These are phyloP conservation scores for Oedothorax gibbosus DNA, from an alignment of 1,140 invertebrate species.

Conservation along the genomic window DNA sequence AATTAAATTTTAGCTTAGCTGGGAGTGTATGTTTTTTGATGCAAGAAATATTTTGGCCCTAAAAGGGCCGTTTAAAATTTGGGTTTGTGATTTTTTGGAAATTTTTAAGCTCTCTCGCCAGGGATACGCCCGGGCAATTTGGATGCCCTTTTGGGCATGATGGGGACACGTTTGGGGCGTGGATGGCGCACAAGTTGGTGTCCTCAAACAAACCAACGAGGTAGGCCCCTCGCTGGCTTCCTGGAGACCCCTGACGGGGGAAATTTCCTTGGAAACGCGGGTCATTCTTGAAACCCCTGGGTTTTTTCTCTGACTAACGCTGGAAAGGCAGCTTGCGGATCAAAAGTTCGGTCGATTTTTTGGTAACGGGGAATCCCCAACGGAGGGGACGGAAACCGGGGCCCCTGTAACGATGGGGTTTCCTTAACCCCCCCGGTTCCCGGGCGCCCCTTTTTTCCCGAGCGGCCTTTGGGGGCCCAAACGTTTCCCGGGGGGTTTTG, in stretches of 20 bases:
- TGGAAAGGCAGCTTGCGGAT: conserved; percentile 88
- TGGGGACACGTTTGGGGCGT: conserved; percentile 93
- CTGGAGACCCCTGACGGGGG: conserved; percentile 69
- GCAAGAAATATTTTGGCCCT: neutral
- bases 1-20: too few species aligned
- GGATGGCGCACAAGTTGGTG: conserved; percentile 92
- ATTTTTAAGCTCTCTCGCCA: conserved; percentile 64
- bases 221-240: conserved; percentile 89
- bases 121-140: conserved; percentile 81
- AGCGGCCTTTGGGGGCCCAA: conserved; percentile 75
- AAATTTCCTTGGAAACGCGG: conserved; percentile 73
- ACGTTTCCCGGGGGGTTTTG: conserved; percentile 86
- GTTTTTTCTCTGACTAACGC: conserved; percentile 86
- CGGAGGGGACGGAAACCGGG: conserved; percentile 88
- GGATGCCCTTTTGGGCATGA: conserved; percentile 97
- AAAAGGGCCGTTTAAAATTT: neutral
- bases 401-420: conserved; percentile 74
- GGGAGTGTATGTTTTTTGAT: too few species aligned
- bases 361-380: conserved; percentile 89
- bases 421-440: conserved; percentile 72
- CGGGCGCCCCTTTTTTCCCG: conserved; percentile 72
- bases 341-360: conserved; percentile 83
- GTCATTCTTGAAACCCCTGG: conserved; percentile 80
- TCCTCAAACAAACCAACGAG: conserved; percentile 85
- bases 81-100: conserved; percentile 6